A percentile compares a stretch with the other conserved stretches of the same genome.
Evolutionary conservation across 2,797 vertebrate genomes (phyloP).

Genomic region (Melanotaenia pygmaea): DNA sequence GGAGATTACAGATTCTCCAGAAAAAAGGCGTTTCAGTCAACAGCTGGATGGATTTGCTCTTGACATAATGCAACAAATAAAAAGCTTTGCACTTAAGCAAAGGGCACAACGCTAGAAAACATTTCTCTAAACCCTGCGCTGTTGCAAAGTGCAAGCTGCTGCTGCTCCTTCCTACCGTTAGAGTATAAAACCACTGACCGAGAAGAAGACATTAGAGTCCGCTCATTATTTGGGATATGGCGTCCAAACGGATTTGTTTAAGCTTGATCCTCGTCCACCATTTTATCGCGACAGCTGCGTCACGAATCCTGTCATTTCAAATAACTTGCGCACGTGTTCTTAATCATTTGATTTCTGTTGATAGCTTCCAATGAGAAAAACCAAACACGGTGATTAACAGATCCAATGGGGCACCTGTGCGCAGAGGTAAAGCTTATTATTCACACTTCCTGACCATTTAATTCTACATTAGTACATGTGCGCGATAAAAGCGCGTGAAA

Average conservation of each 20-base stretch:
- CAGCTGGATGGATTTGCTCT: constrained; percentile 42
- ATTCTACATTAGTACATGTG: constrained; percentile 4
- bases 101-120: background rate
- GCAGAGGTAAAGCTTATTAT: constrained; percentile 24
- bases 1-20: constrained; percentile 11
- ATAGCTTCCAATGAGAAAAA: constrained; percentile 16
- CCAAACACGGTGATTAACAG: constrained; percentile 3
- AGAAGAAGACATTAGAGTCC: background rate
- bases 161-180: background rate
- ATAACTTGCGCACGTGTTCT: background rate
- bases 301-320: background rate
- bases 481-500: background rate
- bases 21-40: constrained; percentile 35
- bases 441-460: background rate
- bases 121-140: background rate
- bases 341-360: no score
- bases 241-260: constrained; percentile 7
- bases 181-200: constrained; percentile 10
- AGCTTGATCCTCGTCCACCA: background rate
- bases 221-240: constrained; percentile 1
- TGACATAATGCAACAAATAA: background rate
- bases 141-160: background rate
- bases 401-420: constrained; percentile 17
- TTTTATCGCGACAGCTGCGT: background rate
- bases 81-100: constrained; percentile 8